Conservation (phyloP, 2,888 invertebrate genomes). For the Palloptera scutellata region DNA sequence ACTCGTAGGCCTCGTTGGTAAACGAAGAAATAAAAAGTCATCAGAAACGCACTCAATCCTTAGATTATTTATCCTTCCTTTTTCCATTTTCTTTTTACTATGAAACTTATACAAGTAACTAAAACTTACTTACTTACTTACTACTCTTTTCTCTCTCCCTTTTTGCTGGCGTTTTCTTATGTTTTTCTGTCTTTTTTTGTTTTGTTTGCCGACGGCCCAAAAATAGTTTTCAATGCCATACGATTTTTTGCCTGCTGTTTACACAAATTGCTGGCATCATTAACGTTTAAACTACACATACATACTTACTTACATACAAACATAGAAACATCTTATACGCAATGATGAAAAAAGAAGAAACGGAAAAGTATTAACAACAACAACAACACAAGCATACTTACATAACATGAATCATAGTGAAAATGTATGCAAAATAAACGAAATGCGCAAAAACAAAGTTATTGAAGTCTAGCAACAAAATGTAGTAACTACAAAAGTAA, state of each 20-base stretch:
- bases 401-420: constrained; percentile 43
- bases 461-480: neutral
- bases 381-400: constrained; percentile 37
- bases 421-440: neutral
- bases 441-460: neutral
- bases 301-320: constrained; percentile 33
- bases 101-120: no score
- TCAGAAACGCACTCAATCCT: no score
- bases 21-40: no score
- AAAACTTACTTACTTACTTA: neutral
- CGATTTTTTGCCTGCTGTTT: constrained; percentile 6
- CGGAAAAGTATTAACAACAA: neutral
- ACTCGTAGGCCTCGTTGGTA: no score
- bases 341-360: neutral
- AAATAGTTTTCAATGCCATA: constrained; percentile 46
- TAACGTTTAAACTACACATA: neutral
- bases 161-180: neutral
- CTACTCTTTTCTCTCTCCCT: neutral
- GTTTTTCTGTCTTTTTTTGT: neutral
- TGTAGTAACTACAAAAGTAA: neutral
- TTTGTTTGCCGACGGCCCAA: neutral
- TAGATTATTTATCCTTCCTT: no score
- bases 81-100: no score
- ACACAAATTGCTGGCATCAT: neutral
- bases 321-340: constrained; percentile 40